Base-by-base conservation (phyloP, 2,797 vertebrate genomes). In the Coracias cyanogaster region DNA sequence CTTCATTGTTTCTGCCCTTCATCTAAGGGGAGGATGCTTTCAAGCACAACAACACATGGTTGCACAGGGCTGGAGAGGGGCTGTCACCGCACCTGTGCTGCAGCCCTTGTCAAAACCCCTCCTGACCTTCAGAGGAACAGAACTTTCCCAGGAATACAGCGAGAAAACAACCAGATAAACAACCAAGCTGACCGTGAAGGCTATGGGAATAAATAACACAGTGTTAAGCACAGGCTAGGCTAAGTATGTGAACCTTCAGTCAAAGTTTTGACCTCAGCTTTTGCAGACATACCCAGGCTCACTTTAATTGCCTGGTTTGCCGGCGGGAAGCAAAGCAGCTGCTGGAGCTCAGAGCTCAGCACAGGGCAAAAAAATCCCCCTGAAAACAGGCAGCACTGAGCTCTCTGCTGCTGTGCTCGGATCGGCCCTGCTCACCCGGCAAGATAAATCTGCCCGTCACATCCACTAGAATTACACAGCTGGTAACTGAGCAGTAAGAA, bases 151-250 rank as follows among this genome's bases (percentile, higher is more conserved):
- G 78, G 67, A 73, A 91, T n/a, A 87, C 33, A 25, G 71, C 4
- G 29, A 92, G 55, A 72, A 89, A 90, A 55, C 83, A 87, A 57
- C 14, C 71, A 85, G 86, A 92, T 65, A 94, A 95, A 92, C 86
- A 94, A 89, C 45, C 79, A 89, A 86, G 72, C 78, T 93, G 93
- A 85, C 86, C 28, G 5, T 95, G 94, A 94, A 95, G 93, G 55
- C 35, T 37, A 39, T 41, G 81, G 89, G 91, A 94, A 96, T 96
- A 96, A 94, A 94, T 95, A 94, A 95, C 95, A 94, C 45, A 74
- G 86, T 91, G 94, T 92, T 92, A 94, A 92, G 90, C 92, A 72
- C 76, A 83, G 89, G 86, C 78, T 87, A 74, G 90, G 84, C 37
- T 85, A 87, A 95, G 71, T 46, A 82, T 89, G 92, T 46, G 93